These are phyloP conservation scores for Diglossa cyanea DNA, from an alignment of 2,797 vertebrate species.

Conservation along the genomic window DNA sequence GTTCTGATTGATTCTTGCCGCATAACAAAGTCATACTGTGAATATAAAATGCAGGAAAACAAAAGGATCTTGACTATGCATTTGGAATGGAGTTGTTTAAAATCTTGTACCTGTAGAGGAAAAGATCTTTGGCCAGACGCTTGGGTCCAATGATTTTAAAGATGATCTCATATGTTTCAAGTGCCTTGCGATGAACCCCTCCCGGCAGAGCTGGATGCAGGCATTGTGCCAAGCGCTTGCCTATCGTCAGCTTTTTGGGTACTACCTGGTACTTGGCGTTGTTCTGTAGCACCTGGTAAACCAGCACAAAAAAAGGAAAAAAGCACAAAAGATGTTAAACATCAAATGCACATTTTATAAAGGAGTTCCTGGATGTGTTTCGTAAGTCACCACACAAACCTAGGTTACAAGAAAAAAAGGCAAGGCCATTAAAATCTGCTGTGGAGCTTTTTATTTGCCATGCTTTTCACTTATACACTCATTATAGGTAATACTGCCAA, in stretches of 20 bases:
- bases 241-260: slow-evolving; percentile 95
- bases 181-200: slow-evolving; percentile 96
- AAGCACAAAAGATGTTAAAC: background rate
- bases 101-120: slow-evolving; percentile 90
- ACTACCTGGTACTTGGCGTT: slow-evolving; percentile 98
- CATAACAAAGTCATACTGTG: background rate
- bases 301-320: background rate
- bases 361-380: background rate
- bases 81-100: background rate
- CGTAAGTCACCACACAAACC: background rate
- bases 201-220: slow-evolving; percentile 97
- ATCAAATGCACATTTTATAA: background rate
- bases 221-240: slow-evolving; percentile 95
- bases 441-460: background rate
- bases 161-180: slow-evolving; percentile 98
- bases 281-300: slow-evolving; percentile 91
- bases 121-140: slow-evolving; percentile 96
- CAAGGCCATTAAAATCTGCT: background rate
- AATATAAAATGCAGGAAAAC: background rate
- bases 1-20: background rate
- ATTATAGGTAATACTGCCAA: background rate
- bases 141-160: slow-evolving; percentile 99
- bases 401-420: background rate
- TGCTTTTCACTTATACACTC: background rate
- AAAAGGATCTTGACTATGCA: background rate